phyloP scores from a whole-genome alignment of 1,140 invertebrate species.

The Bombus affinis region DNA sequence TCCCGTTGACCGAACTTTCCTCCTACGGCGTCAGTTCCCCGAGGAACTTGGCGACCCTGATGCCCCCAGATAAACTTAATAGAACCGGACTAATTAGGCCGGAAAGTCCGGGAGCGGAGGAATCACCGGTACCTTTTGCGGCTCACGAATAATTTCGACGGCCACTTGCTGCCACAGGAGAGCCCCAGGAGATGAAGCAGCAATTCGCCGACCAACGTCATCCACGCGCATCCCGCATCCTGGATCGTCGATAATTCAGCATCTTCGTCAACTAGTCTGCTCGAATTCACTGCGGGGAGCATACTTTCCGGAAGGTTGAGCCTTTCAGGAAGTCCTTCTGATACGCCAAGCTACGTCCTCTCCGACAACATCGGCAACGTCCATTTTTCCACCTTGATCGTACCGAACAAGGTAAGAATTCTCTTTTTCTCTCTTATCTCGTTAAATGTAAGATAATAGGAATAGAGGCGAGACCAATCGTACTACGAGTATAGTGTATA shows the following conservation, averaged over 20 bases:
- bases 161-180: slow-evolving; percentile 62
- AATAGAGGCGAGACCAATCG: too few species aligned
- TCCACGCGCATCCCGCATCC: slow-evolving; percentile 56
- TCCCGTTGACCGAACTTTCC: slow-evolving; percentile 41
- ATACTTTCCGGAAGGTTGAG: slow-evolving; percentile 44
- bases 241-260: slow-evolving; percentile 58
- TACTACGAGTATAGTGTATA: too few species aligned
- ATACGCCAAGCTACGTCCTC: slow-evolving; percentile 7
- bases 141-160: slow-evolving; percentile 60
- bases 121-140: slow-evolving; percentile 49
- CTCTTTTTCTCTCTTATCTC: not conserved
- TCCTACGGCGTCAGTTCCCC: slow-evolving; percentile 38
- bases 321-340: not conserved
- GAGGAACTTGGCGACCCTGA: slow-evolving; percentile 65
- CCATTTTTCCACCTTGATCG: not conserved
- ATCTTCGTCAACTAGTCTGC: slow-evolving; percentile 26
- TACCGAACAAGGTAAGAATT: slow-evolving; percentile 10
- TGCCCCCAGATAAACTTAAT: slow-evolving; percentile 79
- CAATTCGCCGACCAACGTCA: slow-evolving; percentile 65
- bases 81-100: slow-evolving; percentile 74
- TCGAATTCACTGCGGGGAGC: slow-evolving; percentile 42
- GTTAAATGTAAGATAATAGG: too few species aligned
- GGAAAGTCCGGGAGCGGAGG: slow-evolving; percentile 56
- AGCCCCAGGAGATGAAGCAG: slow-evolving; percentile 66
- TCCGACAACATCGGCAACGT: not conserved